Evolutionary conservation across 2,888 invertebrate species (phyloP).

Genomic region (Drosophila pegasa): DNA sequence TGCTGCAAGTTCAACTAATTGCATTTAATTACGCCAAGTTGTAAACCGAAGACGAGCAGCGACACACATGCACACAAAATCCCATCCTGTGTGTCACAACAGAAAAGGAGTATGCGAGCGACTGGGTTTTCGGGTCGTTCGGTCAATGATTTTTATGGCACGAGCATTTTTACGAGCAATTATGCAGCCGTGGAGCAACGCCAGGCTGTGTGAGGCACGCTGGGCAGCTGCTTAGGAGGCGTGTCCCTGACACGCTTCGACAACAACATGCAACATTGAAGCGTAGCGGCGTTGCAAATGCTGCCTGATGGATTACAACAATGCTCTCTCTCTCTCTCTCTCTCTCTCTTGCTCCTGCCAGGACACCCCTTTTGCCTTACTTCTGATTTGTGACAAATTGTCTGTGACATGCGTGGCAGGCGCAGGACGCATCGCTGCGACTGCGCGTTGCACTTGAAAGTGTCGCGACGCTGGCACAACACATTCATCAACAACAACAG

Average conservation of each 20-base stretch:
- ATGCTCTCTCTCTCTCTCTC: neutral
- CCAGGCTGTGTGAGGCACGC: conserved; percentile 10
- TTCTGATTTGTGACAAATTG: conserved; percentile 78
- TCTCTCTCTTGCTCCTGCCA: neutral
- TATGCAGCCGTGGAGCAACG: conserved; percentile 41
- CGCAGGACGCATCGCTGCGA: conserved; percentile 10
- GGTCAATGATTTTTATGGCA: conserved; percentile 74
- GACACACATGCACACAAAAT: conserved; percentile 41
- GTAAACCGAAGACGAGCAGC: conserved; percentile 48
- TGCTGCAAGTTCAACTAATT: conserved; percentile 62
- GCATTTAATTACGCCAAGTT: conserved; percentile 76
- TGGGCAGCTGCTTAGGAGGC: conserved; percentile 65
- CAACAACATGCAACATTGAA: conserved; percentile 53
- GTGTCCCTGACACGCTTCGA: conserved; percentile 74
- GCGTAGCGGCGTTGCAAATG: conserved; percentile 64
- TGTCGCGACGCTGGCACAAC: conserved; percentile 73
- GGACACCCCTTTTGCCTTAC: conserved; percentile 75
- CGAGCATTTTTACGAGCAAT: conserved; percentile 71
- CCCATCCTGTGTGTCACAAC: conserved; percentile 66
- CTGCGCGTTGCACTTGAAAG: conserved; percentile 65
- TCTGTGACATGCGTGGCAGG: conserved; percentile 62
- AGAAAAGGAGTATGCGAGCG: conserved; percentile 31
- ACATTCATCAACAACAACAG: conserved; percentile 65
- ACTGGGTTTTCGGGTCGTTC: conserved; percentile 37
- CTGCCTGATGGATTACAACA: conserved; percentile 71